A percentile compares a stretch with the other conserved stretches of the same genome.
phyloP scores from a whole-genome alignment of 2,888 invertebrate genomes.

The Camponotus fellah region DNA sequence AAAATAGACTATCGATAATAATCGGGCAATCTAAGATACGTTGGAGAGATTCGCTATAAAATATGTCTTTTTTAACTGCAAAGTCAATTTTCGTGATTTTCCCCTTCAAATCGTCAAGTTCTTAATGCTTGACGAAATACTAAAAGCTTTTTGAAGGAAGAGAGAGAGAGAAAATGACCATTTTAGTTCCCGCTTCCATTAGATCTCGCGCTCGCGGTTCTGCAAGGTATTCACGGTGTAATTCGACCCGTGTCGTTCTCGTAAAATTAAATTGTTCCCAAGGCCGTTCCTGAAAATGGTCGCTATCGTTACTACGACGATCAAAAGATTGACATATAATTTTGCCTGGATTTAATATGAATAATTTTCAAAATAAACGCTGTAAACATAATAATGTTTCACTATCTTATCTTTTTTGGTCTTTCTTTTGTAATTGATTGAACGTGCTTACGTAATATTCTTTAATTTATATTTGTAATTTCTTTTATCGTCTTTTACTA shows the following conservation, averaged over 20 bases:
- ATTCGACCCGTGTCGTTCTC: constrained; percentile 71
- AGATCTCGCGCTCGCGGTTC: constrained; percentile 58
- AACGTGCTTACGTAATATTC: no score
- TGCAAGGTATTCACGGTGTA: constrained; percentile 71
- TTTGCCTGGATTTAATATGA: constrained; percentile 48
- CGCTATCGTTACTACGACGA: constrained; percentile 57
- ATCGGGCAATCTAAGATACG: neutral
- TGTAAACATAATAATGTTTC: neutral
- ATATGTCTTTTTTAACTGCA: neutral
- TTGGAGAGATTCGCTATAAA: neutral
- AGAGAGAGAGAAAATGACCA: constrained; percentile 24
- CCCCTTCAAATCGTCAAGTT: constrained; percentile 46
- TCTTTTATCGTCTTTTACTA: no score
- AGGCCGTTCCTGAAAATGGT: constrained; percentile 62
- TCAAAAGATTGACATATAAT: constrained; percentile 63
- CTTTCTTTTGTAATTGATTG: neutral
- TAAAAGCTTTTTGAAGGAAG: constrained; percentile 52
- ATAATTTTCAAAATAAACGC: constrained; percentile 23
- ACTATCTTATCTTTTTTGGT: no score
- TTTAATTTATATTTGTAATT: no score
- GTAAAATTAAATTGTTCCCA: constrained; percentile 73
- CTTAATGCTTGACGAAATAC: constrained; percentile 60
- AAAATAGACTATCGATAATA: neutral
- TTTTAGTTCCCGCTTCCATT: constrained; percentile 56
- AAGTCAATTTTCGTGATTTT: constrained; percentile 13